Evolutionary conservation across 2,888 invertebrate genomes (phyloP).

Genomic region (Ophioninae sp.): DNA sequence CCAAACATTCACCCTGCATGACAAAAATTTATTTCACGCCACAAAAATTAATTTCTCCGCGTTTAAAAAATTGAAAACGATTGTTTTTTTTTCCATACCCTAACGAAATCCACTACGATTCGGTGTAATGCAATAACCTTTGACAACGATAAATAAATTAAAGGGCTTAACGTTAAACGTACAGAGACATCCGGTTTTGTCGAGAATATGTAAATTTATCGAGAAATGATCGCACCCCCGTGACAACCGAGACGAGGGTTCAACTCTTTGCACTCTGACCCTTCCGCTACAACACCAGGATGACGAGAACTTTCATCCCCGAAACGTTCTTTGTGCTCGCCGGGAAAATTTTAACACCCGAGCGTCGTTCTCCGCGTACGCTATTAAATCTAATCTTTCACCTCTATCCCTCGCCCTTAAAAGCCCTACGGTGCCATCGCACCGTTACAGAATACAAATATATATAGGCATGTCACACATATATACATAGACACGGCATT

Average conservation of each 20-base stretch:
- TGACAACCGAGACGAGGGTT: constrained; percentile 1
- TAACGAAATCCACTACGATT: not conserved
- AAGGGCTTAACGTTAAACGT: not conserved
- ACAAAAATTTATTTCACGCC: no score
- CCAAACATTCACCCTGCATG: no score
- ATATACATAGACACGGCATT: not conserved
- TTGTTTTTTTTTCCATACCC: no score
- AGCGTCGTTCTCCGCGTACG: constrained; percentile 21
- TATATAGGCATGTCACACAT: not conserved
- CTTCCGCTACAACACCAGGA: not conserved
- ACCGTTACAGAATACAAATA: not conserved
- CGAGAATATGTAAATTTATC: constrained; percentile 20
- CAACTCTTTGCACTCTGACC: constrained; percentile 4
- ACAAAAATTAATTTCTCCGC: no score
- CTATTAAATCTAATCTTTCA: constrained; percentile 42
- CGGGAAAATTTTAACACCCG: constrained; percentile 41
- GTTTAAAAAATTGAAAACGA: no score
- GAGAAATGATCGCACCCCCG: not conserved
- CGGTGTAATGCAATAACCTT: not conserved
- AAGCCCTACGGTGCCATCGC: constrained; percentile 12
- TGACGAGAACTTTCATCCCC: constrained; percentile 22
- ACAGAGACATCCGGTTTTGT: not conserved
- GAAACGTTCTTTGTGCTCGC: constrained; percentile 37
- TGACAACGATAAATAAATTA: not conserved
- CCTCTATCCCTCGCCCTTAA: constrained; percentile 19